phyloP scores from a whole-genome alignment of 2,113 vertebrate species.

The Sceloporus tristichus region DNA sequence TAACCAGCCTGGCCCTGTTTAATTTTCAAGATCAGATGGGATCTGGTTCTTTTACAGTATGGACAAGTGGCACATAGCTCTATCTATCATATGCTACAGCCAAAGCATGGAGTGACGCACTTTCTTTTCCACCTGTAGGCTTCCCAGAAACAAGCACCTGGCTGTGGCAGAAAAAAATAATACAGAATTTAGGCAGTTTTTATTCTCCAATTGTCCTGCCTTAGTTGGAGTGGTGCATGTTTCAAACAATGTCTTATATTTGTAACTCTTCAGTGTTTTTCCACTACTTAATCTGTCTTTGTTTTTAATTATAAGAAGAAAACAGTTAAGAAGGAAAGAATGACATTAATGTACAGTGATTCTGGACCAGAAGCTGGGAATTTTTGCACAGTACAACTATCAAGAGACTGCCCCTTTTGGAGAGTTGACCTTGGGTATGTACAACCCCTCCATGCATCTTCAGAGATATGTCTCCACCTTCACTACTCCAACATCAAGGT shows the following conservation, averaged over 20 bases:
- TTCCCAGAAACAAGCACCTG: background rate
- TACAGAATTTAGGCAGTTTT: background rate
- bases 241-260: background rate
- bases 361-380: background rate
- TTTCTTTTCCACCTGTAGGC: background rate
- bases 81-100: background rate
- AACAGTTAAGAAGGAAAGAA: background rate
- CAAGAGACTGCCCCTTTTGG: background rate
- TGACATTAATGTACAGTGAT: background rate
- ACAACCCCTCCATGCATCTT: no score
- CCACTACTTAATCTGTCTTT: background rate
- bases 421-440: no score
- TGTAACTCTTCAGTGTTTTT: background rate
- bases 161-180: background rate
- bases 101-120: background rate
- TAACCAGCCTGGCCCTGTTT: background rate
- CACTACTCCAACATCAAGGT: no score
- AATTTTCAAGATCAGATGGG: background rate
- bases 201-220: background rate
- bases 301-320: background rate
- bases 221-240: background rate
- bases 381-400: no score
- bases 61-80: background rate
- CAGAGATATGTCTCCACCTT: no score
- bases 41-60: background rate